phyloP scores from a whole-genome alignment of 2,888 invertebrate species.

The Stictocephala bisonia region DNA sequence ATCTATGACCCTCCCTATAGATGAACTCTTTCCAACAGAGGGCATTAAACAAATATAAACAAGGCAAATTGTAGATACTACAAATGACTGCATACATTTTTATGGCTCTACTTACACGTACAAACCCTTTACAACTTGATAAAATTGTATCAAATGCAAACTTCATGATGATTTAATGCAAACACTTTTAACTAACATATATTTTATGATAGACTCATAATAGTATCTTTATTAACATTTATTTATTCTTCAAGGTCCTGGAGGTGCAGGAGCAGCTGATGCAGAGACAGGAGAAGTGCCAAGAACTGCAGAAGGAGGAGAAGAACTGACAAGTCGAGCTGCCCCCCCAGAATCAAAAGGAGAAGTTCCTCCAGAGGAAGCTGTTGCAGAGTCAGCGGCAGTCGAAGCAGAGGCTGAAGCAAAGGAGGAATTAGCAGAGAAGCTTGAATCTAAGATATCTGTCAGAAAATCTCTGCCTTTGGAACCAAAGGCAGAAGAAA shows the following conservation, averaged over 20 bases:
- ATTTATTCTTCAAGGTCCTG: background rate
- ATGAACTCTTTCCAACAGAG: too few relatives aligned
- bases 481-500: background rate
- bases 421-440: conserved; percentile 64
- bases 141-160: too few relatives aligned
- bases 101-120: too few relatives aligned
- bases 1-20: too few relatives aligned
- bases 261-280: background rate
- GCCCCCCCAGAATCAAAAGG: background rate
- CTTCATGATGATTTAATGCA: too few relatives aligned
- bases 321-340: background rate
- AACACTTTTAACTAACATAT: too few relatives aligned
- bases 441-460: conserved; percentile 65
- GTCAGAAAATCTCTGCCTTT: conserved; percentile 32
- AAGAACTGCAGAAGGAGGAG: background rate
- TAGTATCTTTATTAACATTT: too few relatives aligned
- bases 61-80: too few relatives aligned
- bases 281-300: background rate
- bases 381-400: conserved; percentile 58
- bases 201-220: too few relatives aligned
- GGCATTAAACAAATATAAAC: too few relatives aligned
- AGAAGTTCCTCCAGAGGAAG: background rate
- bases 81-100: too few relatives aligned
- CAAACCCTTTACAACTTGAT: too few relatives aligned
- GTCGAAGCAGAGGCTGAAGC: conserved; percentile 66